Evolutionary conservation across 1,140 invertebrate species (phyloP).

Genomic region (Limonius californicus): DNA sequence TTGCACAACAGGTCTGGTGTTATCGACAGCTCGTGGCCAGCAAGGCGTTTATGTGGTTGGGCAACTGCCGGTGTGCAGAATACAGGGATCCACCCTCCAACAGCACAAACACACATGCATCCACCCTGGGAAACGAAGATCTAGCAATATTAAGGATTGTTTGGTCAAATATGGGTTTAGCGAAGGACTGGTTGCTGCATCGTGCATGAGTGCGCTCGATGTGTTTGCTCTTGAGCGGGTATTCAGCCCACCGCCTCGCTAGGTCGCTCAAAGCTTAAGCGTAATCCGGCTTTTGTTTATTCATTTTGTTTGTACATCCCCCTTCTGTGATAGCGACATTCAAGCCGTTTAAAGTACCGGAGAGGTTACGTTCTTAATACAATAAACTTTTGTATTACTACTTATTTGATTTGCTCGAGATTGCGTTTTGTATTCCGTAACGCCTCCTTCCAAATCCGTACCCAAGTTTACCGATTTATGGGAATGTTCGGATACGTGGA

Average conservation of each 20-base stretch:
- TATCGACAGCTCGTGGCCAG: slow-evolving; percentile 34
- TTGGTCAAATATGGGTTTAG: slow-evolving; percentile 16
- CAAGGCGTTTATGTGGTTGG: slow-evolving; percentile 23
- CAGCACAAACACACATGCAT: neutral
- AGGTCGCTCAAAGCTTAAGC: slow-evolving; percentile 30
- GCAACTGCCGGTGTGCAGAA: slow-evolving; percentile 27
- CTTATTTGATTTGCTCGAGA: too few relatives aligned
- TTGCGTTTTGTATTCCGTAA: too few relatives aligned
- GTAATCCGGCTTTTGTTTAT: slow-evolving; percentile 43
- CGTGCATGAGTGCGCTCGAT: slow-evolving; percentile 25
- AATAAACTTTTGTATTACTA: slow-evolving; percentile 3
- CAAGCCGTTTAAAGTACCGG: neutral
- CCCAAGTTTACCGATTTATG: too few relatives aligned
- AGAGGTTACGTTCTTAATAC: neutral
- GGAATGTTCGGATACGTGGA: too few relatives aligned
- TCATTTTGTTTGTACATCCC: slow-evolving; percentile 40
- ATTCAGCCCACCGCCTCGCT: slow-evolving; percentile 6
- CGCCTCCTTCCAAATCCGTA: too few relatives aligned
- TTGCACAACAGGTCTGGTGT: slow-evolving; percentile 35
- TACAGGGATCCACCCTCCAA: neutral
- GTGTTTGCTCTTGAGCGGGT: slow-evolving; percentile 30
- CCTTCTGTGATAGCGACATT: slow-evolving; percentile 1
- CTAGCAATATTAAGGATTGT: slow-evolving; percentile 11
- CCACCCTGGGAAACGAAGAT: neutral
- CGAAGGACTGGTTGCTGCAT: slow-evolving; percentile 18